Base-by-base conservation (phyloP, 2,797 vertebrate genomes). In the Tapirus indicus region DNA sequence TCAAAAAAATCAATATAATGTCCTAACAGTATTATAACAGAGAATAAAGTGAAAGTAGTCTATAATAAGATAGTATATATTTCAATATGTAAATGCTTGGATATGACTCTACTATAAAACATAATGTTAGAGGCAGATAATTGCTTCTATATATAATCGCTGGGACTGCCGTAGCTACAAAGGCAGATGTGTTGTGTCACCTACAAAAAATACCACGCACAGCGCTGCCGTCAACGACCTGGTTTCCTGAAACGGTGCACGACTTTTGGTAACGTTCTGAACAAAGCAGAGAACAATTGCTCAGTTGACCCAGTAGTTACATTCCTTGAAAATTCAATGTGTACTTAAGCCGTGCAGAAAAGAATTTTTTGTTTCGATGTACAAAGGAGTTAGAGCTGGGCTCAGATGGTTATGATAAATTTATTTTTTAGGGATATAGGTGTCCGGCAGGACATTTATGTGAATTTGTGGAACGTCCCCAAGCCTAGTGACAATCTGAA, bases 11-110 rank as follows among this genome's bases (percentile, higher is more conserved):
- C 97, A 87, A 88, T 94, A 71, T 84, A 82, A 78, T 38, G 8
- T 72, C 68, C 93, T 78, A 58, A 38, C 69, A 58, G 44, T 38
- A 69, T 87, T 88, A n/a, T 88, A 49, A 79, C 47, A n/a, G 94
- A 89, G 93, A 91, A 85, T 86, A 92, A 95, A 95, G 72, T 71
- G 29, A 74, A 95, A 74, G 56, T 6, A 90, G 80, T 79, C 79
- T 80, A 14, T 90, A 93, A 85, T 92, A 96, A 92, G 72, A 94
- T 47, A 88, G 64, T 79, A n/a, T 84, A 52, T 92, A 95, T 95
- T 97, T 95, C 95, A 97, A 86, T 87, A 97, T 96, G 96, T 95
- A 91, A 95, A 90, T 89, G 78, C 93, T 60, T 58, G 49, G 56
- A 18, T 69, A 38, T 84, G 93, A 95, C 94, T 93, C 27, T 38